Evolutionary conservation across 2,797 vertebrate genomes (phyloP), one percentile per base, ranked within the genome.

Genomic region (Synaphobranchus kaupii): DNA sequence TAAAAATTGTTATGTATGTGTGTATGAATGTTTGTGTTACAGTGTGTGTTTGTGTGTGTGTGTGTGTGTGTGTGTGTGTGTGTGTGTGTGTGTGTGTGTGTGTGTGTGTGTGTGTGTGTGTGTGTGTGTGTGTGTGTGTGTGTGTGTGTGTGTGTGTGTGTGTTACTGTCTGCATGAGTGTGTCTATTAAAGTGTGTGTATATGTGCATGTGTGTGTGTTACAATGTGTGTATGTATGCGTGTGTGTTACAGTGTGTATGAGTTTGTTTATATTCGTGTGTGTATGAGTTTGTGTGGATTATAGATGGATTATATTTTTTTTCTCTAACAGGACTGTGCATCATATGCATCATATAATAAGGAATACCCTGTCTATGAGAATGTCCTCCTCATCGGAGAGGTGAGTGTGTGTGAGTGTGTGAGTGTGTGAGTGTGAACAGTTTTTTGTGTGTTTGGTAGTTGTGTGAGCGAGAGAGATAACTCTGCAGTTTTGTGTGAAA

Each of bases 381-480:
- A 96, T 58, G 68, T 96, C 84, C 89, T 96, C 58, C 92, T 96
- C 0, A 93, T 88, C 31, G 96, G 93, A n/a, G 90, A 93, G 91
- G 93, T 93, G 20, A 68, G 92, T 92, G n/a, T 56, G 80, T 73
- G 50, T 44, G 52, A 15, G 39, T 17, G 87, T 86, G 13, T 85
- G 20, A 81, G 44, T 86, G 68, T 68, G 4, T 83, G 48, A 47
- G 13, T 84, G 28, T 20, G 12, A 3, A 0, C 13, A 28, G 81
- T 0, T 20, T 8, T 71, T 34, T 2, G 4, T 73, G 48, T 60
- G 31, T 47, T 7, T 50, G 68, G 17, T 13, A 66, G 22, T 39
- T 50, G 3, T 54, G 52, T 54, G 39, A 39, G 39, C 39, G 39
- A 39, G 39, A 39, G 39, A 39, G 3, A n/a, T n/a, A n/a, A n/a